Evolutionary conservation across 2,888 invertebrate species (phyloP), one percentile per base, ranked within the genome.

Genomic region (Lochmaea capreae): DNA sequence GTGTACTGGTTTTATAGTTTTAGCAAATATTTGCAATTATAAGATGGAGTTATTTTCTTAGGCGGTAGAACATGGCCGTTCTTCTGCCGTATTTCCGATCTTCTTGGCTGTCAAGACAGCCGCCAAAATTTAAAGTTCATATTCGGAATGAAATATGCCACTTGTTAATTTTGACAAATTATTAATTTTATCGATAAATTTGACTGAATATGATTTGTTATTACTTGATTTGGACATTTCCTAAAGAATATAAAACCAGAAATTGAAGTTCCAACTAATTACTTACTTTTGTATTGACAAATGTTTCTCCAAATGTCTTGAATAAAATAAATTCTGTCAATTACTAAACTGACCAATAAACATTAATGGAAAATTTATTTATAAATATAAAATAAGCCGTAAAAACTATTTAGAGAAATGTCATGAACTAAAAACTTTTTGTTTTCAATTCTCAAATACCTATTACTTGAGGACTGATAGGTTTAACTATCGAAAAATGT

Each of bases 51-150:
- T 79, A 79, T 75, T 76, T 80, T 78, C 76, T 76, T 49, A 52
- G 68, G 79, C 81, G 81, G 72, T 71, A 73, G 75, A 80, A 80
- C 76, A 77, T 77, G 76, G 79, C 78, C 71, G 78, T 66, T 77
- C 72, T 57, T 54, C 70, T 75, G 42, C 76, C 72, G 46, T 68
- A 73, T 74, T 76, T 77, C 81, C 80, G 81, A 79, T 79, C 72
- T 76, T 74, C 65, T 65, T 68, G 71, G 65, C 78, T 81, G 81
- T 81, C 81, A 81, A 74, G 72, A 71, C 76, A 77, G 75, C 78
- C 81, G 81, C 81, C 79, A 79, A 80, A 77, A 76, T 75, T 80
- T 75, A 78, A 81, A 81, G 71, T 67, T 72, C 71, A 67, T 68
- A 67, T 66, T 72, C 73, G 67, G 52, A 74, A 18, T 75, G 76